phyloP scores from a whole-genome alignment of 1,140 invertebrate genomes.

The Andricus grossulariae region DNA sequence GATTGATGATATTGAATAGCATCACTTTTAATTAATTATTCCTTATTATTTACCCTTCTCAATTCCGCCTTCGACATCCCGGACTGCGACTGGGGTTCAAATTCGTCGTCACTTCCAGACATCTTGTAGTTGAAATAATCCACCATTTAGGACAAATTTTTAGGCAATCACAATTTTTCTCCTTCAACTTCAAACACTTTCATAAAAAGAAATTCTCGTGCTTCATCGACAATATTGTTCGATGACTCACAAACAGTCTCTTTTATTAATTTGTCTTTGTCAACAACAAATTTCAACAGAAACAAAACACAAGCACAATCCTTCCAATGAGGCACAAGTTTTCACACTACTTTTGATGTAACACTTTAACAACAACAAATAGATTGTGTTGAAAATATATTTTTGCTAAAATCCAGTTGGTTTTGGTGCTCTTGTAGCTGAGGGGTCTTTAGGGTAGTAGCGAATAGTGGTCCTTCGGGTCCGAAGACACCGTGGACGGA shows the following conservation, averaged over 20 bases:
- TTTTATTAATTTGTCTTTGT: not conserved
- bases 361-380: no score
- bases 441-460: not conserved
- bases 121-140: slow-evolving; percentile 72
- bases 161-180: slow-evolving; percentile 2
- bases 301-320: not conserved
- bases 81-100: slow-evolving; percentile 64
- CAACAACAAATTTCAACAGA: not conserved
- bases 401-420: not conserved
- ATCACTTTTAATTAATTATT: slow-evolving; percentile 10
- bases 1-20: slow-evolving; percentile 16
- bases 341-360: no score
- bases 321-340: no score
- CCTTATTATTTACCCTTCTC: slow-evolving; percentile 63
- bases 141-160: slow-evolving; percentile 63
- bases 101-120: slow-evolving; percentile 74
- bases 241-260: not conserved
- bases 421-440: not conserved
- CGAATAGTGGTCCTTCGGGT: not conserved
- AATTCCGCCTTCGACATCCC: slow-evolving; percentile 74
- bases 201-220: not conserved
- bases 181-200: not conserved
- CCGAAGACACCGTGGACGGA: slow-evolving; percentile 47
- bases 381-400: no score
- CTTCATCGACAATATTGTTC: slow-evolving; percentile 28